Evolutionary conservation across 2,888 invertebrate genomes (phyloP).

Genomic region (Ectemnius cavifrons): DNA sequence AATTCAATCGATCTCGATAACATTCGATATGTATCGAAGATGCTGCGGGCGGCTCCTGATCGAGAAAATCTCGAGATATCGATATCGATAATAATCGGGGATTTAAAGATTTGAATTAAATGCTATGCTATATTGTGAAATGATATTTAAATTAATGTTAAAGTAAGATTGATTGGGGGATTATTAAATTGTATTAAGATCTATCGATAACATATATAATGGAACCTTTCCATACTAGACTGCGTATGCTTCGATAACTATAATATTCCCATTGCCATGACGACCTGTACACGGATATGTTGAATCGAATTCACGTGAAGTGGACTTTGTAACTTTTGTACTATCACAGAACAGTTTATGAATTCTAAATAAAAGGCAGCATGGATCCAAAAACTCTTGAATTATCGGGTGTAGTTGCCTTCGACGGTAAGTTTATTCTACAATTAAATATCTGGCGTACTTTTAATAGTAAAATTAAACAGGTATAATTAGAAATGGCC

Average conservation of each 20-base stretch:
- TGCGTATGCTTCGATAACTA: background rate
- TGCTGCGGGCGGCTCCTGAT: too few relatives aligned
- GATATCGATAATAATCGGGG: background rate
- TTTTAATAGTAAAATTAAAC: background rate
- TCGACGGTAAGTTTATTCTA: slow-evolving; percentile 82
- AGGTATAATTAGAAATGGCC: slow-evolving; percentile 79
- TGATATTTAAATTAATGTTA: background rate
- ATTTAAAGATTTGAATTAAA: background rate
- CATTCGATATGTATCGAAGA: too few relatives aligned
- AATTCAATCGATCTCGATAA: too few relatives aligned
- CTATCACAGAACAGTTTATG: background rate
- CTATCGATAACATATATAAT: background rate
- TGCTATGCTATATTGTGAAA: background rate
- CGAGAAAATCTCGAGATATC: background rate
- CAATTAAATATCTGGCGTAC: too few relatives aligned
- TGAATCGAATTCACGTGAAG: background rate
- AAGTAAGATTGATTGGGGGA: background rate
- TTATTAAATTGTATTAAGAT: background rate
- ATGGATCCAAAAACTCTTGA: slow-evolving; percentile 82
- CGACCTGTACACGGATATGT: slow-evolving; percentile 11
- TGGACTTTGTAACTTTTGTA: background rate
- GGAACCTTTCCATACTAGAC: background rate
- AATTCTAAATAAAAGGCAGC: slow-evolving; percentile 4
- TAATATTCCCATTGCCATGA: slow-evolving; percentile 14
- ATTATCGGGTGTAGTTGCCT: slow-evolving; percentile 87